Percentiles rank a stretch among this genome's conserved stretches.
Evolutionary conservation across 2,797 vertebrate species (phyloP).

Genomic region (Schizopygopsis pylzovi): DNA sequence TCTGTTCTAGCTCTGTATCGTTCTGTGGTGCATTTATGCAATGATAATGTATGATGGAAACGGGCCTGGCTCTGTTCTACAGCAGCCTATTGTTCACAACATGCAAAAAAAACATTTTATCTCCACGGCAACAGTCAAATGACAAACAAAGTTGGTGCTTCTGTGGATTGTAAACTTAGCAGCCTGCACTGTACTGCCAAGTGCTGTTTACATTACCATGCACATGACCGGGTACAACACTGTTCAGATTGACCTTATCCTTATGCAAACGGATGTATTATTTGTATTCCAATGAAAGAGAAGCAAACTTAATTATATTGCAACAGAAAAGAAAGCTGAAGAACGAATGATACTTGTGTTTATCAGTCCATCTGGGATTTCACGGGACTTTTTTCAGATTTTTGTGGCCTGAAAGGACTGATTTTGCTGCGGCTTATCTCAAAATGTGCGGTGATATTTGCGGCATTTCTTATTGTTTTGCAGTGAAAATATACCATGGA

Average conservation of each 20-base stretch:
- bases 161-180: background rate
- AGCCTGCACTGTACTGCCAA: background rate
- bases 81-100: background rate
- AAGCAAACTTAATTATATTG: background rate
- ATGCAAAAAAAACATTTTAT: constrained; percentile 41
- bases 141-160: constrained; percentile 17
- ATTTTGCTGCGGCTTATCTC: too few relatives aligned
- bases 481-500: too few relatives aligned
- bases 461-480: too few relatives aligned
- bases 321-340: background rate
- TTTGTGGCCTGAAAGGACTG: too few relatives aligned
- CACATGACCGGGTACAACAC: background rate
- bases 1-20: background rate
- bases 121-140: constrained; percentile 61
- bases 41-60: background rate
- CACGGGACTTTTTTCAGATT: too few relatives aligned
- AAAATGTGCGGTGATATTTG: too few relatives aligned
- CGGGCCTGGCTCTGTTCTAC: background rate
- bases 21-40: background rate
- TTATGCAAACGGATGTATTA: background rate
- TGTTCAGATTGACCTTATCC: background rate
- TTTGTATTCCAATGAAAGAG: background rate
- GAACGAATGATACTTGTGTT: background rate
- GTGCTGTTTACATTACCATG: constrained; percentile 4
- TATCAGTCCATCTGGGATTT: too few relatives aligned